phyloP scores from a whole-genome alignment of 2,888 invertebrate genomes.

The Agonopterix subpropinquella region DNA sequence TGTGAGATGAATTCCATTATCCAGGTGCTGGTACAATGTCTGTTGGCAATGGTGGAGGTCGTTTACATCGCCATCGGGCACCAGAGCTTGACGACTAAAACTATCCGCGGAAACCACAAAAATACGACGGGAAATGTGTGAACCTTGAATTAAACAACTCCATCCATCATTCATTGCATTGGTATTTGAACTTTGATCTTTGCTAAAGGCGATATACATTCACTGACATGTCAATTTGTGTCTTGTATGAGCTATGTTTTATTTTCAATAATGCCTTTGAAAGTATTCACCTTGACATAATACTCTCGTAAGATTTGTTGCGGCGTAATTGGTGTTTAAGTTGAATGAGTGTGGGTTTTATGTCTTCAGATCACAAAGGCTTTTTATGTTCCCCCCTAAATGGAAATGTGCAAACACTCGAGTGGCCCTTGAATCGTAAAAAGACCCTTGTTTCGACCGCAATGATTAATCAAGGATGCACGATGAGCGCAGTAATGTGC shows the following conservation, averaged over 20 bases:
- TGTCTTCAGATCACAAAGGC: slow-evolving; percentile 17
- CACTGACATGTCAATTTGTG: slow-evolving; percentile 10
- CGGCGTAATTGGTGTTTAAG: slow-evolving; percentile 30
- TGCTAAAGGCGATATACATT: slow-evolving; percentile 9
- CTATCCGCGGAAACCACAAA: no score
- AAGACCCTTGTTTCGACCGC: slow-evolving; percentile 3
- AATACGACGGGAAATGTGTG: no score
- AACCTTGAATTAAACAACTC: no score
- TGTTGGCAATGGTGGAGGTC: slow-evolving; percentile 26
- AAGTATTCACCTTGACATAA: slow-evolving; percentile 47
- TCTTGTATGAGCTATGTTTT: slow-evolving; percentile 6
- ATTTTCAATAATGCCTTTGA: slow-evolving; percentile 26
- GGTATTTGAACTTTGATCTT: slow-evolving; percentile 8
- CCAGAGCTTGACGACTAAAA: slow-evolving; percentile 16
- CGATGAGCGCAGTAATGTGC: slow-evolving; percentile 22
- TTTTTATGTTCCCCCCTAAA: slow-evolving; percentile 22
- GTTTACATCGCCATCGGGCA: slow-evolving; percentile 27
- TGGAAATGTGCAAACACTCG: slow-evolving; percentile 14
- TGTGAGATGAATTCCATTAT: slow-evolving; percentile 65
- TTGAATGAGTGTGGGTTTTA: slow-evolving; percentile 30
- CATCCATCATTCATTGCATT: no score
- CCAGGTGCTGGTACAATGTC: slow-evolving; percentile 20
- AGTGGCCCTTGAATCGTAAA: slow-evolving; percentile 3
- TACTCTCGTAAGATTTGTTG: slow-evolving; percentile 23
- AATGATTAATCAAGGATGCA: slow-evolving; percentile 41